These are phyloP conservation scores for Sorex araneus DNA, from an alignment of 2,113 vertebrate species.

Conservation along the genomic window DNA sequence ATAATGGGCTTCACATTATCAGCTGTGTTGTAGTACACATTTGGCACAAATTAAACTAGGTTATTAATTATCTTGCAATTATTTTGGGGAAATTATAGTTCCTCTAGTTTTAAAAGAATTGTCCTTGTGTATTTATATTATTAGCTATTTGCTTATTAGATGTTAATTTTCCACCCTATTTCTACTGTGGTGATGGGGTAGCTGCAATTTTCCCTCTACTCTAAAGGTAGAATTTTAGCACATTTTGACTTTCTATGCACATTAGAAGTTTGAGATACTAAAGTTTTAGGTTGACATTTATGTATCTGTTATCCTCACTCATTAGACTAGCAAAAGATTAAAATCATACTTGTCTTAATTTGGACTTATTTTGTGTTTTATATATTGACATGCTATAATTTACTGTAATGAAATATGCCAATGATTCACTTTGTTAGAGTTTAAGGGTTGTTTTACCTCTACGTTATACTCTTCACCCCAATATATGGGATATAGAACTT, in stretches of 20 bases:
- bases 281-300: conserved; percentile 37
- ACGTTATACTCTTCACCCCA: not conserved
- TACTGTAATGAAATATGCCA: not conserved
- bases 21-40: not conserved
- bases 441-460: conserved; percentile 19
- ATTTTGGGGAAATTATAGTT: conserved; percentile 30
- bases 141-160: conserved; percentile 41
- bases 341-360: conserved; percentile 4
- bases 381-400: conserved; percentile 4
- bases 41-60: conserved; percentile 16
- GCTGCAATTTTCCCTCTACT: not conserved
- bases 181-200: not conserved
- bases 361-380: conserved; percentile 40
- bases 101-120: conserved; percentile 40
- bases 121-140: conserved; percentile 6
- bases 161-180: conserved; percentile 52
- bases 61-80: conserved; percentile 40
- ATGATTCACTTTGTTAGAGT: conserved; percentile 14
- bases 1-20: conserved; percentile 4
- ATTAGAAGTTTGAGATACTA: not conserved
- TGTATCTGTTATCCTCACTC: conserved; percentile 17
- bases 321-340: conserved; percentile 1
- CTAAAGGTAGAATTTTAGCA: not conserved
- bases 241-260: not conserved
- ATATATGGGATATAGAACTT: conserved; percentile 4